These are phyloP conservation scores for Tipula confusa DNA, from an alignment of 2,888 invertebrate species.

Conservation along the genomic window DNA sequence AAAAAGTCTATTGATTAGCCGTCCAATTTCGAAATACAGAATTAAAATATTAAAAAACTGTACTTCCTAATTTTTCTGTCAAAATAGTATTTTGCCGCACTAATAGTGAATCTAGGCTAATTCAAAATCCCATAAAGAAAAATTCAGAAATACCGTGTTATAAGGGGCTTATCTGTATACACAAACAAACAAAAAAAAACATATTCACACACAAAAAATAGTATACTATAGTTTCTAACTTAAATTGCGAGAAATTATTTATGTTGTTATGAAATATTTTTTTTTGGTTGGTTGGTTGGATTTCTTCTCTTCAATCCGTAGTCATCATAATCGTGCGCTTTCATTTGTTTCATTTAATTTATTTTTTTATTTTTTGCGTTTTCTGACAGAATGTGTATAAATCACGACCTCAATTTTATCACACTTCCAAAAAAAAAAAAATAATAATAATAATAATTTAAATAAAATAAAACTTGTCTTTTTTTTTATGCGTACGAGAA, in stretches of 20 bases:
- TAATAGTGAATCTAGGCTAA: too few species aligned
- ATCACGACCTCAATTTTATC: conserved; percentile 25
- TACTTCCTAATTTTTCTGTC: too few species aligned
- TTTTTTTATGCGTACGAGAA: neutral
- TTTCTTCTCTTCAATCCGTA: neutral
- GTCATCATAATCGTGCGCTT: neutral
- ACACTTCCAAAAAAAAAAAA: neutral
- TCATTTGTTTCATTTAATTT: neutral
- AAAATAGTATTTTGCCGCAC: too few species aligned
- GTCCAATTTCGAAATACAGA: too few species aligned
- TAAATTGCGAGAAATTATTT: neutral
- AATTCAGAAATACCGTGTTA: too few species aligned
- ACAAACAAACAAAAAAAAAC: neutral
- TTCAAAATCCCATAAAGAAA: too few species aligned
- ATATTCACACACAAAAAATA: neutral
- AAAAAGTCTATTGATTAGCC: too few species aligned
- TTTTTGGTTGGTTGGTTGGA: neutral
- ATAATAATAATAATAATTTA: too few species aligned
- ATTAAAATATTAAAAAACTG: too few species aligned
- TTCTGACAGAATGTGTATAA: neutral
- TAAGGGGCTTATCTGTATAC: neutral
- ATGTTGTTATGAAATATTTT: conserved; percentile 16
- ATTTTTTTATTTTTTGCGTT: neutral
- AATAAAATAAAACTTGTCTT: neutral
- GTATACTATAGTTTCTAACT: neutral